phyloP scores from a whole-genome alignment of 1,140 invertebrate genomes.

The Drosophila micromelanica region DNA sequence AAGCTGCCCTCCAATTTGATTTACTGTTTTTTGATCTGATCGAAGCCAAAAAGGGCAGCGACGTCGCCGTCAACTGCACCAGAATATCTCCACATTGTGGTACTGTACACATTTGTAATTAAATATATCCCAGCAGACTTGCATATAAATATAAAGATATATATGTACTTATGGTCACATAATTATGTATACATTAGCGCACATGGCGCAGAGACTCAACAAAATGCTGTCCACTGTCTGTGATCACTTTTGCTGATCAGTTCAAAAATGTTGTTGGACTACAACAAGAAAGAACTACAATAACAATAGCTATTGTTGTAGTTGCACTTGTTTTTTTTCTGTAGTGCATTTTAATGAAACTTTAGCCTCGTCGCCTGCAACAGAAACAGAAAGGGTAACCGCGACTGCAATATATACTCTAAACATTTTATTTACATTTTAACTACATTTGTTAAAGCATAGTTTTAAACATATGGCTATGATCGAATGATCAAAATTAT shows the following conservation, averaged over 20 bases:
- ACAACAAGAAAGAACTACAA: slow-evolving; percentile 12
- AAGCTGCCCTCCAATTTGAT: slow-evolving; percentile 13
- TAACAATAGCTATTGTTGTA: slow-evolving; percentile 26
- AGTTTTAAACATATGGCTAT: no score
- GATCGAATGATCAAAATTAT: no score
- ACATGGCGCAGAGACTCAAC: slow-evolving; percentile 14
- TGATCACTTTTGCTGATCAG: slow-evolving; percentile 34
- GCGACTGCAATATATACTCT: slow-evolving; percentile 10
- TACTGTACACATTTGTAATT: slow-evolving; percentile 61
- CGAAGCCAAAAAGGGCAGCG: slow-evolving; percentile 19
- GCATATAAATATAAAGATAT: not conserved
- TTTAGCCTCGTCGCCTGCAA: slow-evolving; percentile 24
- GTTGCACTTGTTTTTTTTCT: slow-evolving; percentile 23
- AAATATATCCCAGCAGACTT: slow-evolving; percentile 40
- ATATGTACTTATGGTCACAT: not conserved
- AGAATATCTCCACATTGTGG: slow-evolving; percentile 33
- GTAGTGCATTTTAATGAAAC: slow-evolving; percentile 33
- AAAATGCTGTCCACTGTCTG: slow-evolving; percentile 4
- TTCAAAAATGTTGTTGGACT: slow-evolving; percentile 24
- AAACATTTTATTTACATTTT: no score
- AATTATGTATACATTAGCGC: slow-evolving; percentile 1
- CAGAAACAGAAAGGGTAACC: slow-evolving; percentile 1
- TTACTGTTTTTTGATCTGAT: slow-evolving; percentile 1
- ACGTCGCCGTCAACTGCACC: slow-evolving; percentile 40
- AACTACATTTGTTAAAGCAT: no score